Conservation (phyloP, 2,888 invertebrate genomes). For the Xestobium rufovillosum region DNA sequence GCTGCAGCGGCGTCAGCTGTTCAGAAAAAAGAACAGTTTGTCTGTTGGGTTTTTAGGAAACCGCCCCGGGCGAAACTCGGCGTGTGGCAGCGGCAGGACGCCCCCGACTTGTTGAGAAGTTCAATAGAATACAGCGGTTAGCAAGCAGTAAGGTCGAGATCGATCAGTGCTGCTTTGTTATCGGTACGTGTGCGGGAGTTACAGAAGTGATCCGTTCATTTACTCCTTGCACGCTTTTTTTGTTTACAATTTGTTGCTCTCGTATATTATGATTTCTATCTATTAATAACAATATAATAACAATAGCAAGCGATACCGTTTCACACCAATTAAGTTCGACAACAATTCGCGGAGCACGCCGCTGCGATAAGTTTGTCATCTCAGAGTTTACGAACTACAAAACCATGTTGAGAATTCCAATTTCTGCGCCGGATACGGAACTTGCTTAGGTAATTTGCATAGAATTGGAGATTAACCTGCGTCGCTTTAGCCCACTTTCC, state of each 20-base stretch:
- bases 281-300: no score
- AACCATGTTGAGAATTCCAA: slow-evolving; percentile 20
- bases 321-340: no score
- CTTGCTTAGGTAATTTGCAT: slow-evolving; percentile 26
- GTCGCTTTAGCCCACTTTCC: slow-evolving; percentile 16
- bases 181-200: slow-evolving; percentile 8
- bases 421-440: slow-evolving; percentile 18
- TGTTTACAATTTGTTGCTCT: no score
- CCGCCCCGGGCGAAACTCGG: no score
- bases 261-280: no score
- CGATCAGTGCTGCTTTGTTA: slow-evolving; percentile 1
- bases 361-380: slow-evolving; percentile 17
- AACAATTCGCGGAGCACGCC: no score
- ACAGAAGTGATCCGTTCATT: slow-evolving; percentile 17
- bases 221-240: no score
- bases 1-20: slow-evolving; percentile 19
- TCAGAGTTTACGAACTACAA: slow-evolving; percentile 18
- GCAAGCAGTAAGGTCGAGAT: no score
- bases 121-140: no score
- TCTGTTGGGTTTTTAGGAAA: slow-evolving; percentile 17
- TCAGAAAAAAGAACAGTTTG: slow-evolving; percentile 16
- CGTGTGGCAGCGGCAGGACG: no score
- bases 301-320: no score
- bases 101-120: no score
- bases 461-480: slow-evolving; percentile 27